Evolutionary conservation across 2,888 invertebrate genomes (phyloP), one percentile per base, ranked within the genome.

Genomic region (Dione juno): DNA sequence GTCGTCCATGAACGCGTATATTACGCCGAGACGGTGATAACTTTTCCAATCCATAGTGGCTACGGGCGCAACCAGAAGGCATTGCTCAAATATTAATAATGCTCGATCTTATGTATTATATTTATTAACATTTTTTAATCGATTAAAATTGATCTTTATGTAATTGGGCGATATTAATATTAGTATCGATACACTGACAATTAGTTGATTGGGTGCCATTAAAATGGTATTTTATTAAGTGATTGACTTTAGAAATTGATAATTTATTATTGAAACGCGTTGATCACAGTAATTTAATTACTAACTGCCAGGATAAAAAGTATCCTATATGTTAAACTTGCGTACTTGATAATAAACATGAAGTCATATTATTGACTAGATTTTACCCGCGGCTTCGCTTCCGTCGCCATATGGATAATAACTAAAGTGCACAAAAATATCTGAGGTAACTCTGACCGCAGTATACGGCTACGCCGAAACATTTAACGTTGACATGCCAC

Each of bases 21-120:
- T 91, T 0, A 84, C 82, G n/a, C 83, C 82, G 67, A 93, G 77
- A 3, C 88, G 83, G 53, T 93, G 87, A 75, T 90, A 93, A 50
- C 75, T 82, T 9, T 79, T 80, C 92, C 92, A 93, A 73, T 93
- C 88, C 89, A 93, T 92, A 1, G 43, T 70, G 11, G 50, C 71
- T 48, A 75, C 84, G 86, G 78, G 3, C 72, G 77, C 14, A 16
- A 64, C 28, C 28, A 35, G 6, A 35, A n/a, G 16, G 7, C 19
- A 66, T 61, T 52, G 9, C 52, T 13, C n/a, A 35, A 37, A 40
- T 35, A 50, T 45, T 45, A n/a, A 45, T 45, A 1, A 2, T 28
- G 0, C 19, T 21, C 13, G 14, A 43, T 28, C 19, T 3, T 28
- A 21, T 43, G 57, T 16, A 48, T 53, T 21, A 28, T 50, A 57